phyloP scores from a whole-genome alignment of 1,140 invertebrate species.

The Ceratina japonica region DNA sequence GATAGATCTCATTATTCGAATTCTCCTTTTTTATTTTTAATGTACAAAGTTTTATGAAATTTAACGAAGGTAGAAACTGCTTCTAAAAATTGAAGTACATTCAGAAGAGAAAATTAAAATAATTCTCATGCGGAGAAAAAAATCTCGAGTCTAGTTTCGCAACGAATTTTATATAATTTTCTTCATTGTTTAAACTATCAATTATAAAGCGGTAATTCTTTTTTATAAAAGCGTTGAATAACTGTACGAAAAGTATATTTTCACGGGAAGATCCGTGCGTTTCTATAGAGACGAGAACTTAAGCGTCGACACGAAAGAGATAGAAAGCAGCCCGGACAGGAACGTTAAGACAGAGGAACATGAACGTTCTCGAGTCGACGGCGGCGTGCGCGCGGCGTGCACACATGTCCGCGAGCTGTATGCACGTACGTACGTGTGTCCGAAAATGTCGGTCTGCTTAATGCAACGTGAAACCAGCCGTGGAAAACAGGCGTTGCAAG shows the following conservation, averaged over 20 bases:
- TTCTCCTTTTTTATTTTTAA: no score
- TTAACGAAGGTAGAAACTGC: no score
- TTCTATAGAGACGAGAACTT: slow-evolving; percentile 28
- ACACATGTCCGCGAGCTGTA: no score
- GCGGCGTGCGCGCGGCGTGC: neutral
- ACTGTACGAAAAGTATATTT: neutral
- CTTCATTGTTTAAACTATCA: slow-evolving; percentile 1
- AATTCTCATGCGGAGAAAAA: neutral
- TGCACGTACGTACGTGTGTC: slow-evolving; percentile 1
- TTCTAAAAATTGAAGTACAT: no score
- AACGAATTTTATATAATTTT: slow-evolving; percentile 6
- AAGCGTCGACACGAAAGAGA: slow-evolving; percentile 26
- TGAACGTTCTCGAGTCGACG: slow-evolving; percentile 17
- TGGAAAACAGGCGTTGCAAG: slow-evolving; percentile 48
- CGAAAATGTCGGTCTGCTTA: slow-evolving; percentile 51
- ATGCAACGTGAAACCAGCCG: slow-evolving; percentile 43
- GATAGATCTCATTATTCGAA: no score
- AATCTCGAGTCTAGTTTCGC: neutral
- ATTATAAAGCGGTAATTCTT: neutral
- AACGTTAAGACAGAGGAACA: neutral
- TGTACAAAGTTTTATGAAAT: no score
- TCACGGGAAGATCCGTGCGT: slow-evolving; percentile 22
- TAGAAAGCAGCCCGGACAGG: neutral
- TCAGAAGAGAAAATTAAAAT: no score
- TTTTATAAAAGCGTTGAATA: no score